phyloP scores from a whole-genome alignment of 2,888 invertebrate genomes.

The Lysandra bellargus region DNA sequence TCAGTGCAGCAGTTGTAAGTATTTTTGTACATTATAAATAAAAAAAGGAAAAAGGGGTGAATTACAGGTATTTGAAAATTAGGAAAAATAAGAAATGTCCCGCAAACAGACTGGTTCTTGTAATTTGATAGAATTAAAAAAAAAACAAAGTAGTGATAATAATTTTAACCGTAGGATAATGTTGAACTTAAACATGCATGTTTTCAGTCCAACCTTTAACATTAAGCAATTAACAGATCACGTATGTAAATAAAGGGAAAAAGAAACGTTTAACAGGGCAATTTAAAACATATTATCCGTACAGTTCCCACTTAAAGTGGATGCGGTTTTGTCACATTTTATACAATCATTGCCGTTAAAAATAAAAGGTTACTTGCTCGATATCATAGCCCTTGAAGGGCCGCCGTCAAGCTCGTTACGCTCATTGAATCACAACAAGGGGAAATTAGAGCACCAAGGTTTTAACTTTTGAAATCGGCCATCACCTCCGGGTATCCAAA shows the following conservation, averaged over 20 bases:
- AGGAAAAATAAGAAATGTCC: not conserved
- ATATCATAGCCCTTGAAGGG: constrained; percentile 67
- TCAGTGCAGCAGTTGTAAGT: constrained; percentile 75
- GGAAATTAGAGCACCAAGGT: constrained; percentile 78
- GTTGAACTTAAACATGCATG: not conserved
- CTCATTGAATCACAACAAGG: constrained; percentile 77
- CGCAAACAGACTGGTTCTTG: not conserved
- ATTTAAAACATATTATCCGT: constrained; percentile 24
- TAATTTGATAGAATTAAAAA: not conserved
- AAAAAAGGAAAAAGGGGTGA: no score
- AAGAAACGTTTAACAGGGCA: constrained; percentile 25
- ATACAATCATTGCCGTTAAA: constrained; percentile 34
- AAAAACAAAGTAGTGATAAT: not conserved
- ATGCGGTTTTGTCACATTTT: constrained; percentile 26
- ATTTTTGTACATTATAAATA: constrained; percentile 27
- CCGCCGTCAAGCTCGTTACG: constrained; percentile 64
- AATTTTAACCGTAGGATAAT: not conserved
- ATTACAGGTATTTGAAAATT: no score
- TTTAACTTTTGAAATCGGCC: constrained; percentile 73
- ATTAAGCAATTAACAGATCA: constrained; percentile 11
- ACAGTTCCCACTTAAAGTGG: constrained; percentile 16
- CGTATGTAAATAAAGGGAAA: not conserved
- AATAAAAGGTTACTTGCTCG: constrained; percentile 45
- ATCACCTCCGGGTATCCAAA: constrained; percentile 61
- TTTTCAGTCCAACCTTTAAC: constrained; percentile 5